A percentile compares a stretch with the other conserved stretches of the same genome.
These are phyloP conservation scores for Aurelia aurita DNA, from an alignment of 30 jellyfish, hydroid and myxozoan genomes.

Conservation along the genomic window DNA sequence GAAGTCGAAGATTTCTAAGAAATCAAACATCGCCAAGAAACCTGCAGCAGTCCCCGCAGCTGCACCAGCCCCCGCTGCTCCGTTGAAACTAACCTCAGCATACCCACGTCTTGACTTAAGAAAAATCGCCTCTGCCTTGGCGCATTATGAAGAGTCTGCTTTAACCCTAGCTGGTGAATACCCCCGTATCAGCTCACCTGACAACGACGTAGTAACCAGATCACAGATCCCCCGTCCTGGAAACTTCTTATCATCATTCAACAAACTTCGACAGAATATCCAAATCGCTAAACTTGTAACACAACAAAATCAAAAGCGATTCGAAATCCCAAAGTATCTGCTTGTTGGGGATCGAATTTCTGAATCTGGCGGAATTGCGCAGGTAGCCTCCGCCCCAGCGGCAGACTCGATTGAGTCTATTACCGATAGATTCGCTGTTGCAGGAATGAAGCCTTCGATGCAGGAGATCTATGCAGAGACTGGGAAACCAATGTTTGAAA, in stretches of 20 bases:
- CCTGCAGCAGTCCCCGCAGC: slow-evolving; percentile 42
- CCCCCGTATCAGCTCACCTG: slow-evolving; percentile 73
- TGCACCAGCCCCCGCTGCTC: too few species aligned
- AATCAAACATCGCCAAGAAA: slow-evolving; percentile 29
- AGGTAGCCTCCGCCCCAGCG: slow-evolving; percentile 50
- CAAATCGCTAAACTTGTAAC: slow-evolving; percentile 87
- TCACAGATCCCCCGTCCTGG: slow-evolving; percentile 92
- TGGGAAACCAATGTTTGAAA: slow-evolving; percentile 73
- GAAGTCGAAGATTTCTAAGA: slow-evolving; percentile 31
- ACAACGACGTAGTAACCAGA: slow-evolving; percentile 72
- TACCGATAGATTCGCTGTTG: slow-evolving; percentile 68
- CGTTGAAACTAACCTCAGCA: slow-evolving; percentile 29
- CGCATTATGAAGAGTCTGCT: slow-evolving; percentile 90
- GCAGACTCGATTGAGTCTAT: slow-evolving; percentile 92
- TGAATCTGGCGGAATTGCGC: slow-evolving; percentile 73
- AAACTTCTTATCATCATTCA: not conserved
- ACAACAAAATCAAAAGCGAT: slow-evolving; percentile 63
- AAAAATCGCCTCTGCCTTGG: slow-evolving; percentile 95
- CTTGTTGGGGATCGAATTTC: slow-evolving; percentile 73
- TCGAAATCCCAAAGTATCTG: slow-evolving; percentile 80
- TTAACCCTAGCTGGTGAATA: slow-evolving; percentile 95
- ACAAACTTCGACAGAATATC: slow-evolving; percentile 77
- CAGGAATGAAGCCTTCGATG: slow-evolving; percentile 87
- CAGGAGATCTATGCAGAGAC: slow-evolving; percentile 95
- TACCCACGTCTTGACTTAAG: slow-evolving; percentile 92